phyloP scores from a whole-genome alignment of 1,140 invertebrate species.

The Zaprionus tsacasi region DNA sequence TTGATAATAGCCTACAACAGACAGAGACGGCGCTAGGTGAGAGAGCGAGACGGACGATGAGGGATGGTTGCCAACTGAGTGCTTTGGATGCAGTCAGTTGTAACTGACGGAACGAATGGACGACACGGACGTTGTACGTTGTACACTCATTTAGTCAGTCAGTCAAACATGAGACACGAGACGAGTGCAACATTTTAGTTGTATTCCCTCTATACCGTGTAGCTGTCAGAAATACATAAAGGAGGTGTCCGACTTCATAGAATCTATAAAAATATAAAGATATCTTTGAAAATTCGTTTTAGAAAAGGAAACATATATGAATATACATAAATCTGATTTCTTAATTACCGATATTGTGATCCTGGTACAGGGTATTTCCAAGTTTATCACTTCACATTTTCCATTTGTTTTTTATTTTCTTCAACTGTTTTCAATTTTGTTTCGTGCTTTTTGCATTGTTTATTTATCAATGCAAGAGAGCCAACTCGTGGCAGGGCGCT shows the following conservation, averaged over 20 bases:
- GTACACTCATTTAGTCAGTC: constrained; percentile 72
- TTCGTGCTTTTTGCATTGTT: constrained; percentile 55
- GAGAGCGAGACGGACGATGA: not conserved
- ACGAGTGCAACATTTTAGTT: constrained; percentile 36
- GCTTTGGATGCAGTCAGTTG: constrained; percentile 73
- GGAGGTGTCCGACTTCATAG: not conserved
- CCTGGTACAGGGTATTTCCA: not conserved
- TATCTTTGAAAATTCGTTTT: not conserved
- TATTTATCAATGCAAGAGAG: constrained; percentile 60
- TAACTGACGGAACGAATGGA: constrained; percentile 62
- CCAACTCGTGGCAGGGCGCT: constrained; percentile 61
- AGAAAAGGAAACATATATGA: too few species aligned
- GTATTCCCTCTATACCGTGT: constrained; percentile 3
- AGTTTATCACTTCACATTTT: constrained; percentile 28
- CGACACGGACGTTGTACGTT: constrained; percentile 20
- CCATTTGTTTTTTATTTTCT: constrained; percentile 42
- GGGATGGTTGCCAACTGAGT: constrained; percentile 31
- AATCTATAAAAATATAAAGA: not conserved
- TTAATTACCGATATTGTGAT: not conserved
- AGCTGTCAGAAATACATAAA: not conserved
- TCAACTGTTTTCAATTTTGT: constrained; percentile 32
- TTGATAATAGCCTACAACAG: constrained; percentile 63
- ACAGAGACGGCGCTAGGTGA: constrained; percentile 22
- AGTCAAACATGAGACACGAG: constrained; percentile 61
- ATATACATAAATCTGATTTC: too few species aligned